Evolutionary conservation across 2,113 vertebrate species (phyloP).

Genomic region (Myiopsitta monachus): DNA sequence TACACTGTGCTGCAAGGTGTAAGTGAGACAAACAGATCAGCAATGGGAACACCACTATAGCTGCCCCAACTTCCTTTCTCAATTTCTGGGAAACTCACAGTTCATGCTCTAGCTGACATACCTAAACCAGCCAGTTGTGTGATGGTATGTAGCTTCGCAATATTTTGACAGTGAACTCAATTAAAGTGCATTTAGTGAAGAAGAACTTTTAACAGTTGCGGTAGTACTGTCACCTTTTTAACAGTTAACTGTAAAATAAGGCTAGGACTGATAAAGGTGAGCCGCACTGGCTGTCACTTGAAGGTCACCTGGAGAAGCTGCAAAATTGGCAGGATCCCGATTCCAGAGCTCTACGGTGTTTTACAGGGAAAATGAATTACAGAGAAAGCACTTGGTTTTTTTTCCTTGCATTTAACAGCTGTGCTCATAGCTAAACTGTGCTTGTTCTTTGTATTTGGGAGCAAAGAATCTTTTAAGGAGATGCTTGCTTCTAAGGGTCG

Average conservation of each 20-base stretch:
- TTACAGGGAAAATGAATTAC: not conserved
- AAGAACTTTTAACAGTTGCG: not conserved
- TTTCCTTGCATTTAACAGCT: not conserved
- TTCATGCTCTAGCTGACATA: rapidly evolving
- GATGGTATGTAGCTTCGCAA: rapidly evolving
- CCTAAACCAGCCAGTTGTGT: not conserved
- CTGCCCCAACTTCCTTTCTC: not conserved
- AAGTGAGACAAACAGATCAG: too few relatives aligned
- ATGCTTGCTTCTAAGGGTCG: not conserved
- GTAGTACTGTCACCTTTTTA: not conserved
- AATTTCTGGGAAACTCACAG: not conserved
- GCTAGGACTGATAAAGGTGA: not conserved
- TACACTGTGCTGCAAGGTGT: not conserved
- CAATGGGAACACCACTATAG: not conserved
- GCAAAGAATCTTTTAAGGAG: not conserved
- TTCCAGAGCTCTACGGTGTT: not conserved
- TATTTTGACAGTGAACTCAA: not conserved
- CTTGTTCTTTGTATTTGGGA: not conserved
- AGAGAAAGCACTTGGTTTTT: not conserved
- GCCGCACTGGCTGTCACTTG: not conserved
- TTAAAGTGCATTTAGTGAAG: not conserved
- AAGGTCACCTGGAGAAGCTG: not conserved
- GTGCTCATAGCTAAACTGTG: not conserved
- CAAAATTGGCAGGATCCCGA: not conserved
- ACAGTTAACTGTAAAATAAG: not conserved